Percentiles rank a stretch among this genome's conserved stretches.
Evolutionary conservation across 2,888 invertebrate species (phyloP).

Genomic region (Tetragonisca angustula): DNA sequence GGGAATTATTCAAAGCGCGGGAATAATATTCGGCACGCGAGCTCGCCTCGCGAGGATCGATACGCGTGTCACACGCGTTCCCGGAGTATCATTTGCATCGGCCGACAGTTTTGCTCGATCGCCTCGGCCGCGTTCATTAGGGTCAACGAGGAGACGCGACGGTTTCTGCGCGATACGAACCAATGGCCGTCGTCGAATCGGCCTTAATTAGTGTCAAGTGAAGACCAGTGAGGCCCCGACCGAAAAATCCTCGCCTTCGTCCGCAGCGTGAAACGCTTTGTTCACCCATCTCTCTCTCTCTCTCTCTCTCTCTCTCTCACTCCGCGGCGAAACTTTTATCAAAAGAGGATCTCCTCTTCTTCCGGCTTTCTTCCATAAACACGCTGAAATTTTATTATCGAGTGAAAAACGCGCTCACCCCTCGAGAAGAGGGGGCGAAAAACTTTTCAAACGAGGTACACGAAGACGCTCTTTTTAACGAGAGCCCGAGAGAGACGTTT

Average conservation of each 20-base stretch:
- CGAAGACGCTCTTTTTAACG: neutral
- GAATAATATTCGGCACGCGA: neutral
- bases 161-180: constrained; percentile 44
- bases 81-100: constrained; percentile 48
- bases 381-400: neutral
- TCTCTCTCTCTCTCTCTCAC: no score
- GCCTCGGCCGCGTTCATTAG: constrained; percentile 50
- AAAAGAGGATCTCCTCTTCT: neutral
- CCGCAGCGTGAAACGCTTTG: neutral
- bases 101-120: constrained; percentile 40
- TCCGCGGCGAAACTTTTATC: neutral
- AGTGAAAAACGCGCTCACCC: neutral
- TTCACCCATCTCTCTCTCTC: neutral
- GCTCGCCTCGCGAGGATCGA: constrained; percentile 16
- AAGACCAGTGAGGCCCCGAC: constrained; percentile 12
- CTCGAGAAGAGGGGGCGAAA: no score
- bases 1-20: constrained; percentile 13
- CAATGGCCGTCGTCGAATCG: constrained; percentile 47
- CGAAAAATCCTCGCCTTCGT: constrained; percentile 27
- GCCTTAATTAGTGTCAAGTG: constrained; percentile 67
- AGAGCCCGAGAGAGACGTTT: no score
- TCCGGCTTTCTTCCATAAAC: neutral
- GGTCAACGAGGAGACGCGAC: constrained; percentile 59
- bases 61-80: neutral
- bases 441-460: neutral